phyloP scores from a whole-genome alignment of 2,113 vertebrate species.

The Petroica traversi region DNA sequence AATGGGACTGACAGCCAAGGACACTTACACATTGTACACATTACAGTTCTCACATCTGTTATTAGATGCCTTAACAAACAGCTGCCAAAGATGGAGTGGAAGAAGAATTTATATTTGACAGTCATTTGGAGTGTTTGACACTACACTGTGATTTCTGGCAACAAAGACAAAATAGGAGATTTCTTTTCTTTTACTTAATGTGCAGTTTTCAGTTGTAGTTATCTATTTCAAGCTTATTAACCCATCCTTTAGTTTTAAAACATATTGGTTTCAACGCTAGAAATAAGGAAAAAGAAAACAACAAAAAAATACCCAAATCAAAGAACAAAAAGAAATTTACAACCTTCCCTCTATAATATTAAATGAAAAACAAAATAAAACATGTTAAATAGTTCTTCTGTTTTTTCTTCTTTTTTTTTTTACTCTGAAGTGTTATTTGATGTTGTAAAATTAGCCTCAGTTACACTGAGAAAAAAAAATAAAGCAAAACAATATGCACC shows the following conservation, averaged over 20 bases:
- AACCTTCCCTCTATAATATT: conserved; percentile 74
- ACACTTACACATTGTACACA: conserved; percentile 97
- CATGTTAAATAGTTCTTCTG: conserved; percentile 80
- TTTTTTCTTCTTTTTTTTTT: conserved; percentile 68
- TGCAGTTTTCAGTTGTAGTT: conserved; percentile 90
- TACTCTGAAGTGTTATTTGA: conserved; percentile 80
- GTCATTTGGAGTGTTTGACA: conserved; percentile 92
- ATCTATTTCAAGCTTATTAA: conserved; percentile 89
- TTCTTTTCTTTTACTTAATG: conserved; percentile 80
- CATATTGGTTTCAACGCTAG: conserved; percentile 77
- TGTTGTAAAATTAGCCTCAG: conserved; percentile 88
- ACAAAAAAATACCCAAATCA: conserved; percentile 63
- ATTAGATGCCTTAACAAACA: conserved; percentile 93
- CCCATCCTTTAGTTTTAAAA: conserved; percentile 90
- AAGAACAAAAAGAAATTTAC: conserved; percentile 66
- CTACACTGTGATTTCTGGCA: conserved; percentile 94
- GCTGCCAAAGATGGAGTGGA: conserved; percentile 91
- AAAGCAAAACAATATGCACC: conserved; percentile 77
- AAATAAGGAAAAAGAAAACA: conserved; percentile 64
- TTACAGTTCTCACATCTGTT: conserved; percentile 94
- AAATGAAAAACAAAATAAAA: conserved; percentile 73
- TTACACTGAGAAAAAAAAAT: conserved; percentile 87
- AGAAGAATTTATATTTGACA: conserved; percentile 86
- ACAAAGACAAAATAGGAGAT: conserved; percentile 85
- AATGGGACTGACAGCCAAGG: conserved; percentile 97